Percentiles rank a stretch among this genome's conserved stretches.
phyloP scores from a whole-genome alignment of 2,797 vertebrate genomes.

The Enteromius viviparus region DNA sequence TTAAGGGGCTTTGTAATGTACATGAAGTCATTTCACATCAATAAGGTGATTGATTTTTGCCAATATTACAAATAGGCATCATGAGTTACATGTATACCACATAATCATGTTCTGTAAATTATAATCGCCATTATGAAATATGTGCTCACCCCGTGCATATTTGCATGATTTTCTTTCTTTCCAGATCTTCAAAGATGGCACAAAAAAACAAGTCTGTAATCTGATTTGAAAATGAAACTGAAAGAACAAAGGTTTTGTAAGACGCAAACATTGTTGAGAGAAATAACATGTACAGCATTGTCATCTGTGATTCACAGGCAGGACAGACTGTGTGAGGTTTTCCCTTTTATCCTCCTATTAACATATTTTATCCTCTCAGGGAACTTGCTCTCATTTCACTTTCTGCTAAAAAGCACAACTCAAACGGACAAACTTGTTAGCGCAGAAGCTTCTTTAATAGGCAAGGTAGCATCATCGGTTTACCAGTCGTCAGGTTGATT shows the following conservation, averaged over 20 bases:
- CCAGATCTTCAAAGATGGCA: slow-evolving; percentile 2
- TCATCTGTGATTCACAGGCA: not conserved
- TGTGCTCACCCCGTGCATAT: not conserved
- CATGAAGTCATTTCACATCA: not conserved
- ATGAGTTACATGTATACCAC: not conserved
- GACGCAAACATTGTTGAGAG: not conserved
- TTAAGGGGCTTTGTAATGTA: slow-evolving; percentile 5
- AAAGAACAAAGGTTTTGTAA: slow-evolving; percentile 21
- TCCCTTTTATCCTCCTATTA: slow-evolving; percentile 24
- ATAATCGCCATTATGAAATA: not conserved
- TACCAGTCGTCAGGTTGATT: not conserved
- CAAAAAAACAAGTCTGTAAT: not conserved
- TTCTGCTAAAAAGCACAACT: slow-evolving; percentile 61
- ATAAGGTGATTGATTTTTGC: slow-evolving; percentile 2
- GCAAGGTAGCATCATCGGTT: slow-evolving; percentile 39
- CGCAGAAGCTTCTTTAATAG: slow-evolving; percentile 1
- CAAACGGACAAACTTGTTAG: slow-evolving; percentile 35
- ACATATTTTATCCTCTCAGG: slow-evolving; percentile 67
- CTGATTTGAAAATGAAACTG: not conserved
- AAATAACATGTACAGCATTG: not conserved
- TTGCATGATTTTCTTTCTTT: not conserved
- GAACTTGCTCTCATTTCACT: slow-evolving; percentile 58
- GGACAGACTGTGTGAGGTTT: not conserved
- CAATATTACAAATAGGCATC: slow-evolving; percentile 8
- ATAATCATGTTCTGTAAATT: slow-evolving; percentile 4